These are phyloP conservation scores for Hedychridium roseum DNA, from an alignment of 2,888 invertebrate genomes.

Conservation along the genomic window DNA sequence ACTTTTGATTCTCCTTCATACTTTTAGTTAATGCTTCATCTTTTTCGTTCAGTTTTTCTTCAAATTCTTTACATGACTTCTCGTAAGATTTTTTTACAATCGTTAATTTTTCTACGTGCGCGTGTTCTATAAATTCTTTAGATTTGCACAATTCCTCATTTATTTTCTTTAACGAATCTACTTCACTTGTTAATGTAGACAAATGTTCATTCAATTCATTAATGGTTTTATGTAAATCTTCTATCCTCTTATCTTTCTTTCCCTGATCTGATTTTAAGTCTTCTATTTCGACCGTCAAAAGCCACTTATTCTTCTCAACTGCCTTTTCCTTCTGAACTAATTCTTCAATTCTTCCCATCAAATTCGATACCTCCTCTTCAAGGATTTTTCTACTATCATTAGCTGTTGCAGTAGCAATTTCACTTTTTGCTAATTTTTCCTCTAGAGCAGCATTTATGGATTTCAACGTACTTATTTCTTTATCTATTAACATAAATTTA, in stretches of 20 bases:
- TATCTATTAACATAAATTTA: neutral
- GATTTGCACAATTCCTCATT: neutral
- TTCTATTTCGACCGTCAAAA: constrained; percentile 38
- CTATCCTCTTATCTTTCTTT: constrained; percentile 11
- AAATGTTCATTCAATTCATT: constrained; percentile 7
- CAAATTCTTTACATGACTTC: constrained; percentile 11
- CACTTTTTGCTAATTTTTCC: neutral
- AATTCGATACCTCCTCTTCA: neutral
- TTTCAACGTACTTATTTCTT: too few relatives aligned
- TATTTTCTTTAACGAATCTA: neutral
- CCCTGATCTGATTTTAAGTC: constrained; percentile 33
- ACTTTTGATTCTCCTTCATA: constrained; percentile 63
- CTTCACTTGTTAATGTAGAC: neutral
- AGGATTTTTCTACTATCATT: neutral
- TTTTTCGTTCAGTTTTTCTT: constrained; percentile 20
- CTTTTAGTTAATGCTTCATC: constrained; percentile 25
- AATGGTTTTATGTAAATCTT: constrained; percentile 17
- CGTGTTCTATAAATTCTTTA: neutral
- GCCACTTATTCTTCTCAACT: constrained; percentile 32
- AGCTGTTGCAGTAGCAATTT: too few relatives aligned
- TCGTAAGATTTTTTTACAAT: constrained; percentile 10
- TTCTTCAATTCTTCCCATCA: constrained; percentile 33
- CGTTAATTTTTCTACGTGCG: neutral
- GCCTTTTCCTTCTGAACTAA: constrained; percentile 22
- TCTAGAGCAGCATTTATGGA: too few relatives aligned